Base-by-base conservation (phyloP, 1,140 invertebrate genomes). In the Euwallacea similis region DNA sequence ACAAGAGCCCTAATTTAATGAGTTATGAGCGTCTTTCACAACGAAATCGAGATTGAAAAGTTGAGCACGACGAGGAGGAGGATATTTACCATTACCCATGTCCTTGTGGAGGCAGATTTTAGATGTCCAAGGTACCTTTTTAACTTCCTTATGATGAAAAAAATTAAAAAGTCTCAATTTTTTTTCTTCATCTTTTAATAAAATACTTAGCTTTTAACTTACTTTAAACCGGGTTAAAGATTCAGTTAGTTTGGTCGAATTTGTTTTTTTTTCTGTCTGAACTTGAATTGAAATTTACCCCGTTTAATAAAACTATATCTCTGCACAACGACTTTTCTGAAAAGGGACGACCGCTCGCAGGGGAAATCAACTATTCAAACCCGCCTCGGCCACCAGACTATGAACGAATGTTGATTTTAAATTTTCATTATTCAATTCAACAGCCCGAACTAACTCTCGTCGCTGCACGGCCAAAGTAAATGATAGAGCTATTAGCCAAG, bases 21-120 rank as follows among this genome's bases (percentile, higher is more conserved):
- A 61, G 66, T 65, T 44, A 97, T 97, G 95, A 90, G 93, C 70
- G 88, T 95, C 68, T 98, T 93, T 85, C 97, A 99, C 85, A 98
- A 99, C 86, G 98, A 99, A 88, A 90, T 99, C 69, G 98, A 99
- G 89, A 98, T 99, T 72, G 98, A 99, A 85, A 98, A 99, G 82
- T 99, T 99, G 96, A 99, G 81, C 99, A 95, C 85, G 96, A 99
- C 84, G 93, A 97, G 81, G 96, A 99, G 75, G 92, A 93, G 41
- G 94, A 98, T 79, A 92, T 91, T 67, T 99, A 98, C 83, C 94
- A 95, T 77, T 99, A 98, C 84, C 98, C 98, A 2, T 99, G 98
- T 85, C 98, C 98, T 6, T 99, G 98, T 83, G 98, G 98, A 2
- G 97, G 99, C 85, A 86, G 91, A 79, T 99, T 98, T 86, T 89